These are phyloP conservation scores for Acanthopagrus latus DNA, from an alignment of 2,797 vertebrate species.

Conservation along the genomic window DNA sequence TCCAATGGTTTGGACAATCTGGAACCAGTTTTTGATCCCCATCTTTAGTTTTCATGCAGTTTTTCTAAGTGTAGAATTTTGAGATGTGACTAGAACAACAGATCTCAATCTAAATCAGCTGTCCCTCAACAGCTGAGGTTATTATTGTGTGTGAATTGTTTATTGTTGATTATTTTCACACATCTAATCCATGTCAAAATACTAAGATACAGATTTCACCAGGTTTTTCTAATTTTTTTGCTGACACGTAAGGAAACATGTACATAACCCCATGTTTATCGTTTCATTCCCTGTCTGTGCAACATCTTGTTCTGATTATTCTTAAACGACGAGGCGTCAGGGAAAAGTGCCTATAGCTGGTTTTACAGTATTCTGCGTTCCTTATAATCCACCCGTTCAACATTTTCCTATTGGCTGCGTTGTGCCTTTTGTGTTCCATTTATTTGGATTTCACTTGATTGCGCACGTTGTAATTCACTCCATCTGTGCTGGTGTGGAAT, in stretches of 20 bases:
- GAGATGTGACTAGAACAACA: too few relatives aligned
- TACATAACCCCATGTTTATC: conserved; percentile 12
- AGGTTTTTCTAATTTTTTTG: not conserved
- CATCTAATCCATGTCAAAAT: not conserved
- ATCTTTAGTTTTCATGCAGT: not conserved
- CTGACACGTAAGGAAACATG: conserved; percentile 3
- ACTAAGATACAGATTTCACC: not conserved
- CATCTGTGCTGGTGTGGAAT: conserved; percentile 68
- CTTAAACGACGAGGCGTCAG: conserved; percentile 56
- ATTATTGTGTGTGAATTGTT: not conserved
- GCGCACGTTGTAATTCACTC: conserved; percentile 70
- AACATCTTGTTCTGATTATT: conserved; percentile 64
- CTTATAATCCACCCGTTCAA: conserved; percentile 54
- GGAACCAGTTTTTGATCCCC: too few relatives aligned
- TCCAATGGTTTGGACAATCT: too few relatives aligned
- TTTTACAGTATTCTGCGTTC: conserved; percentile 65
- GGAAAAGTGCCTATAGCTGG: conserved; percentile 48
- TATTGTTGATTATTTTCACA: not conserved
- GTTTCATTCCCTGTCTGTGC: conserved; percentile 23
- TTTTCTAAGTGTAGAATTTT: not conserved
- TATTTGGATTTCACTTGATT: conserved; percentile 74
- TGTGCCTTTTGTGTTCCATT: conserved; percentile 62
- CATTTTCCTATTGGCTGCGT: conserved; percentile 57
- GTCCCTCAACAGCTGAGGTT: not conserved
- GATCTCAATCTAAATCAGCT: not conserved